phyloP scores from a whole-genome alignment of 1,140 invertebrate genomes.

The Cotesia glomerata region DNA sequence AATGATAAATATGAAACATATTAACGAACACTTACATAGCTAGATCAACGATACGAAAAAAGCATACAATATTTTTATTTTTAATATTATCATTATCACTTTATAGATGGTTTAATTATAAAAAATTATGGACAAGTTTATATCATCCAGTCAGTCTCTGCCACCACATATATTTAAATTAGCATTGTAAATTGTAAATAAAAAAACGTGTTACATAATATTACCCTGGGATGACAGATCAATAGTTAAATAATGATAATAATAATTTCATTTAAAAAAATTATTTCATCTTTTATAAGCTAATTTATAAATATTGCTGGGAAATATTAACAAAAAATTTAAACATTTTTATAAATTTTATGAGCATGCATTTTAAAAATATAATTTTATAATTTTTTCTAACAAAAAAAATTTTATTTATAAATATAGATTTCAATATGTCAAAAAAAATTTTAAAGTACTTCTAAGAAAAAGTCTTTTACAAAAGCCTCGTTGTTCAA shows the following conservation, averaged over 20 bases:
- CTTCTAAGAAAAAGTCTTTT: background rate
- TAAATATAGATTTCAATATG: background rate
- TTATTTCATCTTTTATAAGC: too few species aligned
- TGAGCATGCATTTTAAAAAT: too few species aligned
- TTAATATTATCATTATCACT: background rate
- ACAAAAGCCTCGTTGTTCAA: background rate
- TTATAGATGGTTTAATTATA: constrained; percentile 21
- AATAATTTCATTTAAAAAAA: too few species aligned
- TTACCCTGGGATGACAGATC: background rate
- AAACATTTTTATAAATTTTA: too few species aligned
- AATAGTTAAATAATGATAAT: background rate
- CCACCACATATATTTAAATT: background rate
- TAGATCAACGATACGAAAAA: constrained; percentile 24
- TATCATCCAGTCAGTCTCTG: constrained; percentile 27
- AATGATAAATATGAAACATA: background rate
- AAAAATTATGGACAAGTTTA: constrained; percentile 22
- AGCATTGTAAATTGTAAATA: background rate
- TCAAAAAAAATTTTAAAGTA: background rate
- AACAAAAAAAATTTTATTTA: too few species aligned
- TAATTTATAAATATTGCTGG: too few species aligned
- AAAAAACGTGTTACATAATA: background rate
- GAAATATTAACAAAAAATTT: too few species aligned
- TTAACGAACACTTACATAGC: background rate
- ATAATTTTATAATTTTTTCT: too few species aligned
- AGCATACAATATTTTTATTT: constrained; percentile 5